phyloP scores from a whole-genome alignment of 2,797 vertebrate genomes.

The Hippopotamyrus pictus region DNA sequence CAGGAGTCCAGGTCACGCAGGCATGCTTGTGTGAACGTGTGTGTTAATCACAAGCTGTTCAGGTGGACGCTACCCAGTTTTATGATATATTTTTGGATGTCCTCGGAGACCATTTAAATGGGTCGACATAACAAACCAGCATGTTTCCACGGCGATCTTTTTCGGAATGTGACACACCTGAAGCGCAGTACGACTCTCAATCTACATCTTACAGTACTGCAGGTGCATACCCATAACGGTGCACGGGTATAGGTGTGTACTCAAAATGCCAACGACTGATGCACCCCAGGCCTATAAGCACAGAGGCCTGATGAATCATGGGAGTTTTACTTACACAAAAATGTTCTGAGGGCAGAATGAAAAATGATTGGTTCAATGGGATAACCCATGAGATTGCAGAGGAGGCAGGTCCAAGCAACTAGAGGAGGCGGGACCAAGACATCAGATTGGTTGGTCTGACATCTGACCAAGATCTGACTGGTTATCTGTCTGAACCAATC shows the following conservation, averaged over 20 bases:
- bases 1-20: not conserved
- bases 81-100: constrained; percentile 25
- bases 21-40: not conserved
- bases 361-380: not conserved
- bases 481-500: not conserved
- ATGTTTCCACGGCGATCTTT: constrained; percentile 13
- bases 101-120: not conserved
- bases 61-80: not conserved
- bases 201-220: not conserved
- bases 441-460: not conserved
- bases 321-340: not conserved
- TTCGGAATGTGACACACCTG: not conserved
- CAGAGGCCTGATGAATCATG: constrained; percentile 52
- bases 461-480: not conserved
- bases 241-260: not conserved
- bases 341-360: not conserved
- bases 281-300: not conserved
- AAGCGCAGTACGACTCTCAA: not conserved
- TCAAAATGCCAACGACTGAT: constrained; percentile 28
- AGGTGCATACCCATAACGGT: not conserved
- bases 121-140: not conserved
- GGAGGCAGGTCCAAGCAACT: not conserved
- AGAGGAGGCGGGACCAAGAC: not conserved
- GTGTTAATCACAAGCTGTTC: not conserved
- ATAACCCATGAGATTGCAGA: not conserved